A percentile compares a stretch with the other conserved stretches of the same genome.
These are phyloP conservation scores for Tachysurus fulvidraco DNA, from an alignment of 2,113 vertebrate genomes.

Conservation along the genomic window DNA sequence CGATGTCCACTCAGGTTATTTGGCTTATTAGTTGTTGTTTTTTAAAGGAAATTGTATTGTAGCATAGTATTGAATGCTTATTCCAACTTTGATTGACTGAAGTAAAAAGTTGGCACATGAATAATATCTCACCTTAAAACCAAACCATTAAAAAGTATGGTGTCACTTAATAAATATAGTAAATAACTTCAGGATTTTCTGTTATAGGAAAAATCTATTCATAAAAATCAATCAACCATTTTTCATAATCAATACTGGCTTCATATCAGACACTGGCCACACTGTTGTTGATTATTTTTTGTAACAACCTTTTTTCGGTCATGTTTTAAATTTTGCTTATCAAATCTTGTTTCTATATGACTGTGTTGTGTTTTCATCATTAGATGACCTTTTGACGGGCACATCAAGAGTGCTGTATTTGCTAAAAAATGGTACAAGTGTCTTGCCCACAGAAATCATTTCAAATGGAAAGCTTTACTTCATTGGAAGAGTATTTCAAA, in stretches of 20 bases:
- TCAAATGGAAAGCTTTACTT: conserved; percentile 68
- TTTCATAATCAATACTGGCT: background rate
- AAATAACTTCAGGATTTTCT: background rate
- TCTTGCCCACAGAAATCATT: conserved; percentile 76
- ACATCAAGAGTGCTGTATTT: conserved; percentile 68
- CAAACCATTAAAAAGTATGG: background rate
- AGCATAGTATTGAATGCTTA: background rate
- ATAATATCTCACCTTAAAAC: background rate
- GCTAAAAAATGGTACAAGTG: conserved; percentile 68
- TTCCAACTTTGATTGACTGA: background rate
- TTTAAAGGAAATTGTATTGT: no score
- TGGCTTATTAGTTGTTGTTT: no score
- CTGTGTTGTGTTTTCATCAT: conserved; percentile 19
- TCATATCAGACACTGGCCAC: background rate
- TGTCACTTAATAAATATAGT: background rate
- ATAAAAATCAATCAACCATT: background rate
- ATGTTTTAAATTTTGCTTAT: background rate
- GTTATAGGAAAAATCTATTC: background rate
- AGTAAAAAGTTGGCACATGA: background rate
- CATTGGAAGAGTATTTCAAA: conserved; percentile 73
- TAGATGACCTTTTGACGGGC: conserved; percentile 77
- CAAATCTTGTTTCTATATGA: background rate
- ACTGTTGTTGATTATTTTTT: background rate
- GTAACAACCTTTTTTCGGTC: background rate
- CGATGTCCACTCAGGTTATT: no score